Evolutionary conservation across 2,888 invertebrate species (phyloP).

Genomic region (Polydrusus tereticollis): DNA sequence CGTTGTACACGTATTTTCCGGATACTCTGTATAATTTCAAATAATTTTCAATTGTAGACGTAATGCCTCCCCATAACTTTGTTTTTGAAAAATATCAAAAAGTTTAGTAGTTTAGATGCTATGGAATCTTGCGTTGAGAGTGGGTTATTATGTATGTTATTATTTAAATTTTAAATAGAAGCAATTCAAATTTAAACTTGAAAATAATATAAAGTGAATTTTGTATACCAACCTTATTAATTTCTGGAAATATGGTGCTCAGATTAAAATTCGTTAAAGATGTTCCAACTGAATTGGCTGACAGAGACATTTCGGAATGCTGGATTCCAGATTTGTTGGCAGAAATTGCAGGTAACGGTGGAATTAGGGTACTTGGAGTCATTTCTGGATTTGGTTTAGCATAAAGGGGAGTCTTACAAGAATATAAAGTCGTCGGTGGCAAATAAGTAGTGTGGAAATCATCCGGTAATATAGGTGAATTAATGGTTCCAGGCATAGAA

Average conservation of each 20-base stretch:
- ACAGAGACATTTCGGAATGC: slow-evolving; percentile 62
- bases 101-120: no score
- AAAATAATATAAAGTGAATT: no score
- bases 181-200: no score
- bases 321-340: slow-evolving; percentile 54
- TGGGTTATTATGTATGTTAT: no score
- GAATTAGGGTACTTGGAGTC: slow-evolving; percentile 55
- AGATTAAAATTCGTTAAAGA: slow-evolving; percentile 84
- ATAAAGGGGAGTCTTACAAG: slow-evolving; percentile 65
- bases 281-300: slow-evolving; percentile 65
- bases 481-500: slow-evolving; percentile 63
- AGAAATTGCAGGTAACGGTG: slow-evolving; percentile 26
- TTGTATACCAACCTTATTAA: slow-evolving; percentile 69
- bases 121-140: no score
- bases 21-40: no score
- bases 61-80: no score
- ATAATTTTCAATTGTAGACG: no score
- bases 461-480: slow-evolving; percentile 65
- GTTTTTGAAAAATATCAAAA: no score
- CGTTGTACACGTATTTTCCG: no score
- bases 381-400: slow-evolving; percentile 60
- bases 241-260: slow-evolving; percentile 88
- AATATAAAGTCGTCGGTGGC: slow-evolving; percentile 62
- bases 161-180: no score
- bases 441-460: slow-evolving; percentile 65